A percentile compares a stretch with the other conserved stretches of the same genome.
These are phyloP conservation scores for Napeogenes inachia DNA, from an alignment of 2,888 invertebrate species.

Conservation along the genomic window DNA sequence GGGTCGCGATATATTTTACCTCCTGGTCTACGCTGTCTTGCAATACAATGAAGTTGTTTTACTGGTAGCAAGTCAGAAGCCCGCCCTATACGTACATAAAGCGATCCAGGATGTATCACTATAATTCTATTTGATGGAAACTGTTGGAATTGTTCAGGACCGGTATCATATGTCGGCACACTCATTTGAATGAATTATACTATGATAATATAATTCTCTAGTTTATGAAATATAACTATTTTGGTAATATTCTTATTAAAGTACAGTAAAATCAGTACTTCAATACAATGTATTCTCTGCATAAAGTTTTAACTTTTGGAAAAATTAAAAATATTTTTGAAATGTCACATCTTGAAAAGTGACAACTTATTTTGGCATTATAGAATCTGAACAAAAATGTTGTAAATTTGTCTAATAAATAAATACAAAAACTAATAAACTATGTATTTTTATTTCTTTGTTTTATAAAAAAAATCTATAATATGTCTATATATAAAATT, in stretches of 20 bases:
- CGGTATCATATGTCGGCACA: slow-evolving; percentile 59
- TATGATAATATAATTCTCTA: neutral
- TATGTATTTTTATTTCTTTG: too few species aligned
- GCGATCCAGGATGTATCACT: slow-evolving; percentile 96
- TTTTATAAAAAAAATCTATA: too few species aligned
- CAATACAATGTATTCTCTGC: too few species aligned
- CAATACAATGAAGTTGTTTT: slow-evolving; percentile 90
- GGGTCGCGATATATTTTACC: slow-evolving; percentile 79
- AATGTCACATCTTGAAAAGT: too few species aligned
- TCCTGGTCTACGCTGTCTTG: slow-evolving; percentile 79
- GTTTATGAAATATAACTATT: neutral
- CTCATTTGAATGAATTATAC: slow-evolving; percentile 43
- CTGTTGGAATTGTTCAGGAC: slow-evolving; percentile 75
- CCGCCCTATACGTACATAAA: slow-evolving; percentile 91
- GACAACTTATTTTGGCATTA: too few species aligned
- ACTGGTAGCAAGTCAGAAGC: slow-evolving; percentile 93
- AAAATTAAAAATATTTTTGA: too few species aligned
- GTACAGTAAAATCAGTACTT: neutral
- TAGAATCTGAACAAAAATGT: too few species aligned
- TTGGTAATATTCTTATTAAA: neutral
- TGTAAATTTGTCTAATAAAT: too few species aligned
- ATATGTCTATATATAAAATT: too few species aligned
- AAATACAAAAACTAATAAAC: too few species aligned
- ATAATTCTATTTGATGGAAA: slow-evolving; percentile 89
- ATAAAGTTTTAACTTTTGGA: too few species aligned